phyloP scores from a whole-genome alignment of 2,888 invertebrate species.

The Sphaerophoria taeniata region DNA sequence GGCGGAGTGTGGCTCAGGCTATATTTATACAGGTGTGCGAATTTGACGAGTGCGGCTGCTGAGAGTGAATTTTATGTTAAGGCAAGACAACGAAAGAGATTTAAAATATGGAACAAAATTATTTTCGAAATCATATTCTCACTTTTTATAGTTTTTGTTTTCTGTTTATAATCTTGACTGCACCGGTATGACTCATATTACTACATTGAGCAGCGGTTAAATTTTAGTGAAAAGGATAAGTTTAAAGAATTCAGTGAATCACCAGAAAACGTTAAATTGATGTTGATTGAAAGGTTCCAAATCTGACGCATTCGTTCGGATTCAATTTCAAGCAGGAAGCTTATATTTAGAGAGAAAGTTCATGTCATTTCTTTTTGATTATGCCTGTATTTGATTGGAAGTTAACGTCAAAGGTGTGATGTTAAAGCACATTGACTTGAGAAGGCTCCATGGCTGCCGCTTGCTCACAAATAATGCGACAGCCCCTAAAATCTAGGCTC shows the following conservation, averaged over 20 bases:
- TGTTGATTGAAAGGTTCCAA: not conserved
- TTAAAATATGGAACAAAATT: constrained; percentile 45
- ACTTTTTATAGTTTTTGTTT: constrained; percentile 17
- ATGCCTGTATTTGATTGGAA: too few species aligned
- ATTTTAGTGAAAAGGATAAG: constrained; percentile 4
- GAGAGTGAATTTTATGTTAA: constrained; percentile 64
- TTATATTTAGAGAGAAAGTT: too few species aligned
- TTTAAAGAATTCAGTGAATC: not conserved
- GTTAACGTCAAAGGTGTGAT: too few species aligned
- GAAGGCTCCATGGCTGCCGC: too few species aligned
- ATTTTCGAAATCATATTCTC: constrained; percentile 65
- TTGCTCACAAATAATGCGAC: too few species aligned
- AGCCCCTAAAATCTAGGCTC: too few species aligned
- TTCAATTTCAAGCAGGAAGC: too few species aligned
- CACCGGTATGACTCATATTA: constrained; percentile 4
- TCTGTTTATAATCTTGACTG: not conserved
- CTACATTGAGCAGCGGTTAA: not conserved
- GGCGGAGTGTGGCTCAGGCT: constrained; percentile 42
- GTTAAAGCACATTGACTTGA: too few species aligned
- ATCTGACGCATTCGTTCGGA: too few species aligned
- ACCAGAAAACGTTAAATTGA: not conserved
- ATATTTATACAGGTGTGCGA: not conserved
- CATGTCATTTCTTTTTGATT: too few species aligned
- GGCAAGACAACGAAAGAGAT: constrained; percentile 30
- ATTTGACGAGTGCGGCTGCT: constrained; percentile 42